A percentile compares a stretch with the other conserved stretches of the same genome.
phyloP scores from a whole-genome alignment of 1,140 invertebrate genomes.

The Drosophila nikananu region DNA sequence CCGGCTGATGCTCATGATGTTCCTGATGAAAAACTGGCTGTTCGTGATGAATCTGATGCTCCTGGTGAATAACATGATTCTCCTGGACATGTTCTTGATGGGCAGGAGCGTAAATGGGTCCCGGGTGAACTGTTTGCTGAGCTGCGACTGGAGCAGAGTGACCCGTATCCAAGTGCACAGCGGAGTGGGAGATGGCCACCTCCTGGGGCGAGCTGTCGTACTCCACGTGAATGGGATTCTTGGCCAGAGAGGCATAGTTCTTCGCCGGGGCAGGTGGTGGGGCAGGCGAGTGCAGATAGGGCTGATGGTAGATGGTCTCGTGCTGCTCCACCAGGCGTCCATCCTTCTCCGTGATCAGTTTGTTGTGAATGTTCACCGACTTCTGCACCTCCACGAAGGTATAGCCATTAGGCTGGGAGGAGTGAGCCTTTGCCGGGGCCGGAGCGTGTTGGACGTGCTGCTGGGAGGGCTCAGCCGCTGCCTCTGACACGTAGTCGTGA shows the following conservation, averaged over 20 bases:
- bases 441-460: constrained; percentile 51
- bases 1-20: constrained; percentile 8
- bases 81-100: constrained; percentile 5
- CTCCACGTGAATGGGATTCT: constrained; percentile 75
- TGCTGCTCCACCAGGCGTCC: constrained; percentile 75
- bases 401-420: constrained; percentile 76
- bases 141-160: not conserved
- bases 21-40: constrained; percentile 11
- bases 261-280: constrained; percentile 4
- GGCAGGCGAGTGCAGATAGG: constrained; percentile 40
- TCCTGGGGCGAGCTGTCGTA: constrained; percentile 66
- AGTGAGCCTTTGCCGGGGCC: not conserved
- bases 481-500: constrained; percentile 69
- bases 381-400: constrained; percentile 87
- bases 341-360: constrained; percentile 80
- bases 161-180: constrained; percentile 36
- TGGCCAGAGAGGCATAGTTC: constrained; percentile 60
- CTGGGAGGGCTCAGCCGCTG: constrained; percentile 63
- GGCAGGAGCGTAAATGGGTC: not conserved
- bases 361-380: constrained; percentile 86
- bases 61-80: constrained; percentile 4
- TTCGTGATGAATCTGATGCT: constrained; percentile 18
- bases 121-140: constrained; percentile 3
- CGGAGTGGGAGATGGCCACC: constrained; percentile 44
- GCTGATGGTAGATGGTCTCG: constrained; percentile 76